Percentiles rank a stretch among this genome's conserved stretches.
These are phyloP conservation scores for Clanis bilineata DNA, from an alignment of 2,888 invertebrate genomes.

Conservation along the genomic window DNA sequence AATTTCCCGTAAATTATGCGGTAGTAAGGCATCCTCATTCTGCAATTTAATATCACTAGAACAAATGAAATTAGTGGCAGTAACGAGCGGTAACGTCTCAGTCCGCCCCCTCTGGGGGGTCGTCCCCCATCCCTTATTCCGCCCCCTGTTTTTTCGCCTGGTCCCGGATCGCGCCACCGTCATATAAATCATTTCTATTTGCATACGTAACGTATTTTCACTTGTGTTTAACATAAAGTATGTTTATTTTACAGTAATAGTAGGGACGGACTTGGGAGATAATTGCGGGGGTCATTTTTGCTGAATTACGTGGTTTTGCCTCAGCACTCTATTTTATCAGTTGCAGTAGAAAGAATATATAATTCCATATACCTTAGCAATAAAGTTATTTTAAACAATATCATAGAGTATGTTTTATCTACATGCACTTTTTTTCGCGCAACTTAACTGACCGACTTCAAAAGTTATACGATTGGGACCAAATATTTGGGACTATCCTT, in stretches of 20 bases:
- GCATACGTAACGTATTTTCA: constrained; percentile 5
- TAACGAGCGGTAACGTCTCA: not conserved
- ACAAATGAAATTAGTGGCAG: not conserved
- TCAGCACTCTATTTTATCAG: not conserved
- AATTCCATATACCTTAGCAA: too few species aligned
- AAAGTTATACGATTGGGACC: too few species aligned
- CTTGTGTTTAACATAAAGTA: not conserved
- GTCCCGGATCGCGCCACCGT: not conserved
- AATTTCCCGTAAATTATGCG: not conserved
- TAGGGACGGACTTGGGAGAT: not conserved
- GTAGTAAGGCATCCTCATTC: not conserved
- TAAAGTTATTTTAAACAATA: too few species aligned
- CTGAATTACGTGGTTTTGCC: not conserved
- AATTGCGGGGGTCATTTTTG: not conserved
- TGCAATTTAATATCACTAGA: not conserved
- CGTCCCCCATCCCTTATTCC: too few species aligned
- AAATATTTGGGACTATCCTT: too few species aligned
- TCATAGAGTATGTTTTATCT: too few species aligned
- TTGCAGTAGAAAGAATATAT: too few species aligned
- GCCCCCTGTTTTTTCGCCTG: not conserved
- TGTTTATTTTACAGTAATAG: not conserved
- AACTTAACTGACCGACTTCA: too few species aligned
- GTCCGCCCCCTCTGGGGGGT: not conserved
- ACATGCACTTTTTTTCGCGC: too few species aligned
- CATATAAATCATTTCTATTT: not conserved